Conservation (phyloP, 2,888 invertebrate genomes). For the Agrilus mali region DNA sequence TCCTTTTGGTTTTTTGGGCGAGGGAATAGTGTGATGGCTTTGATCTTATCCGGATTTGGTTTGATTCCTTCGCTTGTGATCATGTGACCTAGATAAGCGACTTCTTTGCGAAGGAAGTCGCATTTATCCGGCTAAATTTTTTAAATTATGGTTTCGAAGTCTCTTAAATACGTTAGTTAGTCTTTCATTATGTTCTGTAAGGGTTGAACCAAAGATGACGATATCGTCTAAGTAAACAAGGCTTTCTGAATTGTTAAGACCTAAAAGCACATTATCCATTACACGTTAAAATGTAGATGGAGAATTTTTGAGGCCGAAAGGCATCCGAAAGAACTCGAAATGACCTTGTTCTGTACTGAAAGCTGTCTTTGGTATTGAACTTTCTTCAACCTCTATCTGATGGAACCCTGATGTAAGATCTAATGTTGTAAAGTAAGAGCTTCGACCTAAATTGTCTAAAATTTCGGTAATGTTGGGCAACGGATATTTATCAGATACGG, state of each 20-base stretch:
- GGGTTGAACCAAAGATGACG: conserved; percentile 15
- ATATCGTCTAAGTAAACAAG: conserved; percentile 27
- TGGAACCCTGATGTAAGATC: conserved; percentile 10
- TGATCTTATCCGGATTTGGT: conserved; percentile 1
- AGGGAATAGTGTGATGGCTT: conserved; percentile 1
- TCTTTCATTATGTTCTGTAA: conserved; percentile 16
- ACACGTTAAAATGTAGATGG: conserved; percentile 19
- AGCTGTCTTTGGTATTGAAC: conserved; percentile 13
- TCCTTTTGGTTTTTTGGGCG: neutral
- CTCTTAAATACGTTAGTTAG: conserved; percentile 2
- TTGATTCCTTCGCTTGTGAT: conserved; percentile 8
- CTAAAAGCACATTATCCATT: conserved; percentile 19
- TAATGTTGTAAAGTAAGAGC: conserved; percentile 12
- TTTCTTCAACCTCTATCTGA: neutral
- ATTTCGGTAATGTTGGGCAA: conserved; percentile 18
- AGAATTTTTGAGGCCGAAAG: conserved; percentile 18
- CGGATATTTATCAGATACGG: conserved; percentile 17
- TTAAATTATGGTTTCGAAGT: conserved; percentile 7
- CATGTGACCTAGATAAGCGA: conserved; percentile 7
- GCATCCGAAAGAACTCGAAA: conserved; percentile 16
- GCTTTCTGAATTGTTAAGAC: conserved; percentile 16
- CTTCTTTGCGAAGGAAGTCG: conserved; percentile 10
- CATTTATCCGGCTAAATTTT: conserved; percentile 15
- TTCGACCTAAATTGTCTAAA: conserved; percentile 15
- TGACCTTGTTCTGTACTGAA: conserved; percentile 16